A percentile compares a stretch with the other conserved stretches of the same genome.
Conservation (phyloP, 2,888 invertebrate genomes). For the Cheilosia impressa region DNA sequence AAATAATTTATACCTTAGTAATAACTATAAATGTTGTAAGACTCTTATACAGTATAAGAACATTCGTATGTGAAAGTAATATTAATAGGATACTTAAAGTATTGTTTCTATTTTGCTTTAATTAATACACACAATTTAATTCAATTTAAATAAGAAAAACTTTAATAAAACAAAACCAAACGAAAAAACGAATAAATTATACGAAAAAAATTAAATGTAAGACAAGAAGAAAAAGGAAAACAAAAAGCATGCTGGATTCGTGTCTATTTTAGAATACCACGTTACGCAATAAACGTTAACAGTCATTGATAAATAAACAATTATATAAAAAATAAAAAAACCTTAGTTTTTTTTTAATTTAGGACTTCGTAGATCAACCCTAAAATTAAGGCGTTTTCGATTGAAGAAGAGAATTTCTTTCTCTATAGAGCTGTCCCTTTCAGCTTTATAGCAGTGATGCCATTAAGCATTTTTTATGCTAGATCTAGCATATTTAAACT, state of each 20-base stretch:
- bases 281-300: constrained; percentile 74
- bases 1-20: constrained; percentile 75
- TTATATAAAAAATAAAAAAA: constrained; percentile 63
- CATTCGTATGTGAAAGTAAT: constrained; percentile 55
- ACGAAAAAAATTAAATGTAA: constrained; percentile 39
- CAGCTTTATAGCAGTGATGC: too few species aligned
- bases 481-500: too few species aligned
- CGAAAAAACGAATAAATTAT: constrained; percentile 46
- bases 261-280: constrained; percentile 74
- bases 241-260: constrained; percentile 70
- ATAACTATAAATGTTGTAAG: constrained; percentile 72
- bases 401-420: too few species aligned
- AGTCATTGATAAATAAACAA: constrained; percentile 74
- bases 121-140: constrained; percentile 48
- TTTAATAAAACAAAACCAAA: constrained; percentile 40
- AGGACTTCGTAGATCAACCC: too few species aligned
- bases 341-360: background rate
- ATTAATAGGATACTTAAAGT: constrained; percentile 66
- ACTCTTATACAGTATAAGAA: constrained; percentile 71
- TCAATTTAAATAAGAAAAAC: constrained; percentile 41
- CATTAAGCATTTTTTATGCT: too few species aligned
- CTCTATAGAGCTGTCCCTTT: too few species aligned
- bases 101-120: constrained; percentile 70
- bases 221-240: constrained; percentile 34
- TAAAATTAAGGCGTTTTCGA: too few species aligned